Evolutionary conservation across 2,888 invertebrate species (phyloP).

Genomic region (Lasiommata megera): DNA sequence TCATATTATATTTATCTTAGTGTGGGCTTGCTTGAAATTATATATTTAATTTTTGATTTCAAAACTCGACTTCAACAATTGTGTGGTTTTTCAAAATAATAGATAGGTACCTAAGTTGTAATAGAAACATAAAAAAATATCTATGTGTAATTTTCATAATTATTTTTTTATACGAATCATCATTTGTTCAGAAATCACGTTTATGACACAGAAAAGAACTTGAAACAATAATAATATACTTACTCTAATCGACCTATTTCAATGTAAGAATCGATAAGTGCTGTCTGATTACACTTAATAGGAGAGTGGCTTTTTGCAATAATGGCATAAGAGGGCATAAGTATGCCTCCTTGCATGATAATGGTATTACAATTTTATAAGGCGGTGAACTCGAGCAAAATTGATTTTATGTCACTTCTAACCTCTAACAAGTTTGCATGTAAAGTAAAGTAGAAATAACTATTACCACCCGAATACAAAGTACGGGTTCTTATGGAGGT

Average conservation of each 20-base stretch:
- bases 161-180: no score
- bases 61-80: no score
- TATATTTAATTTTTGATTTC: no score
- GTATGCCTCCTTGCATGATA: conserved; percentile 22
- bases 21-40: no score
- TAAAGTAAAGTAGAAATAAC: no score
- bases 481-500: no score
- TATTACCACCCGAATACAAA: no score
- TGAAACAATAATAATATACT: conserved; percentile 2
- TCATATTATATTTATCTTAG: no score
- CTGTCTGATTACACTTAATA: conserved; percentile 16
- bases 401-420: conserved; percentile 19
- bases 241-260: conserved; percentile 4
- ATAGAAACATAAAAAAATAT: no score
- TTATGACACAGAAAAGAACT: neutral
- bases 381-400: conserved; percentile 21
- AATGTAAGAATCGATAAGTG: conserved; percentile 20
- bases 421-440: neutral
- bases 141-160: no score
- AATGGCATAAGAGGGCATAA: conserved; percentile 21
- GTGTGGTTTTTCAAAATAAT: no score
- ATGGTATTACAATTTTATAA: conserved; percentile 25
- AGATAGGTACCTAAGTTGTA: no score
- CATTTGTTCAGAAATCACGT: neutral
- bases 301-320: conserved; percentile 25